Percentiles rank a stretch among this genome's conserved stretches.
phyloP scores from a whole-genome alignment of 2,113 vertebrate genomes.

The Nibea albiflora region DNA sequence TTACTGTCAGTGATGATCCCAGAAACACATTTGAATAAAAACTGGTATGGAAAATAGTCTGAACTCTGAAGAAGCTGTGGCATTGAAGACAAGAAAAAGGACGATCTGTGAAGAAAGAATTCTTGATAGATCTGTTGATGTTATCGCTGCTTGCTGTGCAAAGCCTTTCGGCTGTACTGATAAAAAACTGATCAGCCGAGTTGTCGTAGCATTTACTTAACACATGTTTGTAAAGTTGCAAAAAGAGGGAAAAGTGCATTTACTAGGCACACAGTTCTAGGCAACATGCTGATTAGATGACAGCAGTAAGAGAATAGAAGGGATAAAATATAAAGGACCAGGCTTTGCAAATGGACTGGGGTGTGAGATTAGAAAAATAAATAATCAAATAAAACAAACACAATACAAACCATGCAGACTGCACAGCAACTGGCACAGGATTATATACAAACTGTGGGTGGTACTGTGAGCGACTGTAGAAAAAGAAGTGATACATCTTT shows the following conservation, averaged over 20 bases:
- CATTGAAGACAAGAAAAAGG: neutral
- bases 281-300: conserved; percentile 8
- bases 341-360: neutral
- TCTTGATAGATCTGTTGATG: conserved; percentile 1
- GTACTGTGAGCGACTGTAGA: conserved; percentile 37
- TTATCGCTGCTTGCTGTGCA: conserved; percentile 1
- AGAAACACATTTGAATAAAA: conserved; percentile 25
- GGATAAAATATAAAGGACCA: neutral
- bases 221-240: conserved; percentile 44
- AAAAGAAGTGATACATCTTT: conserved; percentile 43
- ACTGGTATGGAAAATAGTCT: neutral
- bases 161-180: conserved; percentile 35
- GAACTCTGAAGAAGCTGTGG: neutral
- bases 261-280: conserved; percentile 28
- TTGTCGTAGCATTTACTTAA: conserved; percentile 53
- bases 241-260: conserved; percentile 11
- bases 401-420: conserved; percentile 53
- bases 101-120: too few relatives aligned
- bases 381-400: conserved; percentile 31
- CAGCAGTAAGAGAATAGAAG: neutral
- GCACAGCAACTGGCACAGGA: conserved; percentile 48
- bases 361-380: conserved; percentile 7
- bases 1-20: neutral
- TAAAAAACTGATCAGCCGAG: conserved; percentile 42
- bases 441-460: conserved; percentile 52